These are phyloP conservation scores for Neomonachus schauinslandi DNA, from an alignment of 2,113 vertebrate species.

Conservation along the genomic window DNA sequence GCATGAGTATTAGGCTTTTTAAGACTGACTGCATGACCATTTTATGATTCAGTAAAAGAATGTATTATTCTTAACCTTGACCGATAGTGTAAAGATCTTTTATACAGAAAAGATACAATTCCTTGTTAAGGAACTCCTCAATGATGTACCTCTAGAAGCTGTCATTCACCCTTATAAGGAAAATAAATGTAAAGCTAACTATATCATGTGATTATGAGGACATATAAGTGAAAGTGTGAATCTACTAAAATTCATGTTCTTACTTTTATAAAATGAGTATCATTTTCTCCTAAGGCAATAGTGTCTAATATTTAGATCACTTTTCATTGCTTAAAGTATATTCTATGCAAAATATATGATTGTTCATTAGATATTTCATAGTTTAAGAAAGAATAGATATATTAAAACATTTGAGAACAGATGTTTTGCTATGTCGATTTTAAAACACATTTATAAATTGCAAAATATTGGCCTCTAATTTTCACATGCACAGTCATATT, in stretches of 20 bases:
- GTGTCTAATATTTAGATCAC: neutral
- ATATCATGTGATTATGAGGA: conserved; percentile 62
- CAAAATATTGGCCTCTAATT: conserved; percentile 19
- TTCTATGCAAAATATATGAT: neutral
- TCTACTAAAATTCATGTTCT: conserved; percentile 48
- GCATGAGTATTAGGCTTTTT: conserved; percentile 39
- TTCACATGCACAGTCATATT: neutral
- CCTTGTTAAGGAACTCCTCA: conserved; percentile 64
- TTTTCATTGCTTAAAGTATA: neutral
- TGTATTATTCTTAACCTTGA: conserved; percentile 59
- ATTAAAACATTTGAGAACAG: neutral
- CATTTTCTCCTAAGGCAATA: conserved; percentile 42
- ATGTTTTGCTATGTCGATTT: neutral
- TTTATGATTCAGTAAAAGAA: conserved; percentile 70
- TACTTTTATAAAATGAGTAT: conserved; percentile 68
- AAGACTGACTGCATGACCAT: conserved; percentile 31
- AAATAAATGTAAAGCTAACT: conserved; percentile 52
- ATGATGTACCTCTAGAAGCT: conserved; percentile 63
- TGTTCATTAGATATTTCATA: neutral
- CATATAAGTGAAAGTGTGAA: conserved; percentile 33
- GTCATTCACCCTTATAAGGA: conserved; percentile 58
- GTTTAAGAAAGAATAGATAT: neutral
- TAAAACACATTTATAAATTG: neutral
- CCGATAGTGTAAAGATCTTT: conserved; percentile 64
- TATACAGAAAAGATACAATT: conserved; percentile 55